Evolutionary conservation across 2,888 invertebrate species (phyloP).

Genomic region (Scaptomyza parva): DNA sequence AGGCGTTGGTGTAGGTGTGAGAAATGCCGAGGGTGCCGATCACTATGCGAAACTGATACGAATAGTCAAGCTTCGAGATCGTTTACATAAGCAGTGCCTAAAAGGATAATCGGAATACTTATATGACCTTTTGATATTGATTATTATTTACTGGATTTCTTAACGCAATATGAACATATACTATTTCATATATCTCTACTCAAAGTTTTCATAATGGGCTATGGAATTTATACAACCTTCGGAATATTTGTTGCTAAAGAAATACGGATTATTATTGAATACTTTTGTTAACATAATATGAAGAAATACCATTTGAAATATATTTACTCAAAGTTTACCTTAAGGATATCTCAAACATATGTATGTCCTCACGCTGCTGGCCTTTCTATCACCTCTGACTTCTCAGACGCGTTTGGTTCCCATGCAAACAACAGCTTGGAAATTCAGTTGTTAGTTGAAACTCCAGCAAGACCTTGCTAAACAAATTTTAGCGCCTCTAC

Average conservation of each 20-base stretch:
- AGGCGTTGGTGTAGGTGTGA: constrained; percentile 61
- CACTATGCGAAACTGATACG: constrained; percentile 5
- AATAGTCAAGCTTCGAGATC: background rate
- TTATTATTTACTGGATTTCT: too few species aligned
- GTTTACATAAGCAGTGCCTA: too few species aligned
- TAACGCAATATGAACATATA: too few species aligned
- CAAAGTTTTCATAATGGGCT: too few species aligned
- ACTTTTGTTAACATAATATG: too few species aligned
- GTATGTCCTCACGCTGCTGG: constrained; percentile 8
- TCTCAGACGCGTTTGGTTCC: constrained; percentile 36
- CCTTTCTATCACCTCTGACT: constrained; percentile 55
- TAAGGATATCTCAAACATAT: background rate
- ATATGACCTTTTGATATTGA: too few species aligned
- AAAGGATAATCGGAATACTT: background rate
- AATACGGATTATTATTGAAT: too few species aligned
- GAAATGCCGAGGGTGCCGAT: background rate
- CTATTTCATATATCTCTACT: too few species aligned
- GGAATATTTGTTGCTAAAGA: too few species aligned
- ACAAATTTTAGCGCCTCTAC: constrained; percentile 70
- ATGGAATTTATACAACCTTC: too few species aligned
- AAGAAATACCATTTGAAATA: background rate
- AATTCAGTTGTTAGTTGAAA: too few species aligned
- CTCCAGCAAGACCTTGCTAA: constrained; percentile 58
- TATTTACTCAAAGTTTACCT: background rate
- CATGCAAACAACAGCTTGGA: constrained; percentile 5